A percentile compares a stretch with the other conserved stretches of the same genome.
Evolutionary conservation across 2,888 invertebrate species (phyloP).

Genomic region (Mystacides longicornis): DNA sequence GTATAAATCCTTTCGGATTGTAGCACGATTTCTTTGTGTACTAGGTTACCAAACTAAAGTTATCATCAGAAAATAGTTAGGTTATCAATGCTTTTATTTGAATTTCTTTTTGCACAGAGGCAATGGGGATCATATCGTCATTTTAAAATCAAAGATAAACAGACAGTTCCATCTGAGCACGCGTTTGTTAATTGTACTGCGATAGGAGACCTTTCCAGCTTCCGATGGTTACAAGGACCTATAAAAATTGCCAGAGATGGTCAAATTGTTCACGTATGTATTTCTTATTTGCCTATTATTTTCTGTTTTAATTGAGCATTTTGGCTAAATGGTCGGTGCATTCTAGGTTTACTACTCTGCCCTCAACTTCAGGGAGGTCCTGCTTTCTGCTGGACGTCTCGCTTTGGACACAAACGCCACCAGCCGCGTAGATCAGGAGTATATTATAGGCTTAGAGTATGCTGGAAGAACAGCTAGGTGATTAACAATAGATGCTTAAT

Average conservation of each 20-base stretch:
- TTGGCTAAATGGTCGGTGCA: background rate
- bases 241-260: constrained; percentile 36
- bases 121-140: constrained; percentile 78
- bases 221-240: constrained; percentile 74
- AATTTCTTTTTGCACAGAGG: constrained; percentile 38
- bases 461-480: constrained; percentile 51
- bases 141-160: constrained; percentile 52
- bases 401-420: constrained; percentile 72
- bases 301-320: background rate
- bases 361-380: constrained; percentile 90
- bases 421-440: constrained; percentile 55
- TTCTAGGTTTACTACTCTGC: constrained; percentile 63
- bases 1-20: too few relatives aligned
- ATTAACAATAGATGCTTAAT: constrained; percentile 8
- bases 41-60: too few relatives aligned
- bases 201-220: constrained; percentile 78
- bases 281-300: background rate
- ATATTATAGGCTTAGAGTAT: constrained; percentile 62
- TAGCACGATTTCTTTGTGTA: too few relatives aligned
- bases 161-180: constrained; percentile 50
- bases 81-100: too few relatives aligned
- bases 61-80: too few relatives aligned
- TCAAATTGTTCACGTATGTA: constrained; percentile 39
- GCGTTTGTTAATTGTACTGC: constrained; percentile 70
- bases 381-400: constrained; percentile 88